A percentile compares a stretch with the other conserved stretches of the same genome.
Evolutionary conservation across 2,888 invertebrate species (phyloP).

Genomic region (Dilophus febrilis): DNA sequence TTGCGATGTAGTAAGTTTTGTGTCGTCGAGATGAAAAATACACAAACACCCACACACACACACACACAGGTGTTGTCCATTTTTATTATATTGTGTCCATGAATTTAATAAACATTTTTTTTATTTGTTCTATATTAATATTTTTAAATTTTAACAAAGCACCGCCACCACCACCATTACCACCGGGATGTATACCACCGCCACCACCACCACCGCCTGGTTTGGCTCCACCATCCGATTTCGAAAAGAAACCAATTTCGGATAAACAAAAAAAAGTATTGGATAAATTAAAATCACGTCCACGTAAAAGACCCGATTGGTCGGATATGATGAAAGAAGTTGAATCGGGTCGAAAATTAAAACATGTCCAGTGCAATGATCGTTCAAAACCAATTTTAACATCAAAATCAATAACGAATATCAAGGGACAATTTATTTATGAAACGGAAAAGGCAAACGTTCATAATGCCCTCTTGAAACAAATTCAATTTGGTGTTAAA

Average conservation of each 20-base stretch:
- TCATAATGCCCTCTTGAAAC: conserved; percentile 62
- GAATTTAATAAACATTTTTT: background rate
- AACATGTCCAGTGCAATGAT: conserved; percentile 73
- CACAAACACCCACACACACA: no score
- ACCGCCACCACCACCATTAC: conserved; percentile 26
- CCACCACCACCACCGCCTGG: conserved; percentile 58
- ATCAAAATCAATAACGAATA: conserved; percentile 42
- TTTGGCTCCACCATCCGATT: conserved; percentile 40
- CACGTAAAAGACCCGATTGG: conserved; percentile 74
- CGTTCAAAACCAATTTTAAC: conserved; percentile 45
- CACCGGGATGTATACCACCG: conserved; percentile 31
- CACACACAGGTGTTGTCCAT: no score
- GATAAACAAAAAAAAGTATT: conserved; percentile 45
- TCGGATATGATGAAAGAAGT: conserved; percentile 81
- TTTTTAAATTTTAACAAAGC: conserved; percentile 7
- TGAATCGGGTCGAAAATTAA: conserved; percentile 60
- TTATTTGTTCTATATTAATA: background rate
- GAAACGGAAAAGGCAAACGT: conserved; percentile 70
- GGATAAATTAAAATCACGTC: conserved; percentile 55
- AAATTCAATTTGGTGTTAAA: conserved; percentile 61
- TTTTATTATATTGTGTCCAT: background rate
- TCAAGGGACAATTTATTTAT: conserved; percentile 66
- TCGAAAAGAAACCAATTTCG: conserved; percentile 41
- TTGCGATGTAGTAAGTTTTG: no score
- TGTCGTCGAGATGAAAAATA: no score